phyloP scores from a whole-genome alignment of 2,888 invertebrate species.

The Drosophila lacicola region DNA sequence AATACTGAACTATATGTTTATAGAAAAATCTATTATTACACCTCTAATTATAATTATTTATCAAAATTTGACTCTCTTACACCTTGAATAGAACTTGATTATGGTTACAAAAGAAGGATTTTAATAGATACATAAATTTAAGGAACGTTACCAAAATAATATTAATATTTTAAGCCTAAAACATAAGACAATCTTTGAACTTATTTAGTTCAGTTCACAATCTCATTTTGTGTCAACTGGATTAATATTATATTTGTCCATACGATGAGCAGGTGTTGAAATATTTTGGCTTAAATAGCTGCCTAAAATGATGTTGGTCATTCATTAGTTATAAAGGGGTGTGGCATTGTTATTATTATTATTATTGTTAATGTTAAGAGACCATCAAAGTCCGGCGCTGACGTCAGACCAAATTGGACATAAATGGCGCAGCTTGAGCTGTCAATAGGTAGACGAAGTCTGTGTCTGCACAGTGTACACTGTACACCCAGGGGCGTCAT shows the following conservation, averaged over 20 bases:
- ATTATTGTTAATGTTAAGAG: slow-evolving; percentile 12
- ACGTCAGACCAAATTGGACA: slow-evolving; percentile 41
- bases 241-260: neutral
- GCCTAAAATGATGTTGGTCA: neutral
- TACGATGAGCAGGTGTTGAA: neutral
- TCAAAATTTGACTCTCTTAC: too few relatives aligned
- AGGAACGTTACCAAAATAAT: too few relatives aligned
- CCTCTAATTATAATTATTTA: too few relatives aligned
- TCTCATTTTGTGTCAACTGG: neutral
- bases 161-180: too few relatives aligned
- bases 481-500: slow-evolving; percentile 56
- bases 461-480: slow-evolving; percentile 26
- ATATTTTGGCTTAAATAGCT: neutral
- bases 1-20: too few relatives aligned
- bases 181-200: too few relatives aligned
- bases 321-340: slow-evolving; percentile 4
- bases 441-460: slow-evolving; percentile 43
- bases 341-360: slow-evolving; percentile 20
- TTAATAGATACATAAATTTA: too few relatives aligned
- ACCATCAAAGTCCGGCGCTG: slow-evolving; percentile 28
- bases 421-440: slow-evolving; percentile 47
- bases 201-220: too few relatives aligned
- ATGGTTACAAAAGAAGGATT: too few relatives aligned
- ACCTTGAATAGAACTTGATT: too few relatives aligned
- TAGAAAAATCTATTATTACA: too few relatives aligned